A percentile compares a stretch with the other conserved stretches of the same genome.
Conservation (phyloP, 2,888 invertebrate genomes). For the Ectemnius cavifrons region DNA sequence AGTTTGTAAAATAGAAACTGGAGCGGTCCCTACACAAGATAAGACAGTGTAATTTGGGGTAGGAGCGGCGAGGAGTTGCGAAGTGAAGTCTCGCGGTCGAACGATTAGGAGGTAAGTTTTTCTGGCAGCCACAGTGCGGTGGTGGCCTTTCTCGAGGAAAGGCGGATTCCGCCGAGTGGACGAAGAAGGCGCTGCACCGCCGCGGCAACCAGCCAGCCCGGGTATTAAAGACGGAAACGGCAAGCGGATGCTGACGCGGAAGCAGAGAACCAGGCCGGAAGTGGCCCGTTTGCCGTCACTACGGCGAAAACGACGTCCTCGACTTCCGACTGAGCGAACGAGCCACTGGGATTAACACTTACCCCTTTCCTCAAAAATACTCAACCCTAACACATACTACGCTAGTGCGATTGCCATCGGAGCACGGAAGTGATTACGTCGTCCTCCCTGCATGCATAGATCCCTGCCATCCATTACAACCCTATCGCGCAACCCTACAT, state of each 20-base stretch:
- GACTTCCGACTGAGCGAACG: slow-evolving; percentile 38
- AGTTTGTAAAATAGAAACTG: no score
- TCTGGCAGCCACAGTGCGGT: slow-evolving; percentile 4
- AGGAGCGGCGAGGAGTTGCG: not conserved
- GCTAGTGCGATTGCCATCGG: not conserved
- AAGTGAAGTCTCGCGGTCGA: not conserved
- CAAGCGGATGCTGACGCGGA: slow-evolving; percentile 69
- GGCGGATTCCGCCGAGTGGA: not conserved
- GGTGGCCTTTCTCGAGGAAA: not conserved
- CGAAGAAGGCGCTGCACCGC: not conserved
- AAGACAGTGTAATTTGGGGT: not conserved
- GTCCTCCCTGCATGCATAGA: not conserved
- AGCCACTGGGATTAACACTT: slow-evolving; percentile 33
- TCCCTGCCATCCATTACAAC: not conserved
- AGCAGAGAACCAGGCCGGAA: slow-evolving; percentile 70
- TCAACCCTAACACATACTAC: not conserved
- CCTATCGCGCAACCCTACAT: no score
- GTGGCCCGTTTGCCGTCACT: slow-evolving; percentile 68
- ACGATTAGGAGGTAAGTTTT: slow-evolving; percentile 4
- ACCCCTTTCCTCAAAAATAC: slow-evolving; percentile 10
- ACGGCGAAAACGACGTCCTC: slow-evolving; percentile 55
- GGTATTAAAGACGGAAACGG: slow-evolving; percentile 73
- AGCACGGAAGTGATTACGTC: not conserved
- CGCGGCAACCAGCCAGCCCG: slow-evolving; percentile 56
- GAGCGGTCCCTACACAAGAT: no score